Evolutionary conservation across 1,140 invertebrate genomes (phyloP).

Genomic region (Himalopsyche phryganea): DNA sequence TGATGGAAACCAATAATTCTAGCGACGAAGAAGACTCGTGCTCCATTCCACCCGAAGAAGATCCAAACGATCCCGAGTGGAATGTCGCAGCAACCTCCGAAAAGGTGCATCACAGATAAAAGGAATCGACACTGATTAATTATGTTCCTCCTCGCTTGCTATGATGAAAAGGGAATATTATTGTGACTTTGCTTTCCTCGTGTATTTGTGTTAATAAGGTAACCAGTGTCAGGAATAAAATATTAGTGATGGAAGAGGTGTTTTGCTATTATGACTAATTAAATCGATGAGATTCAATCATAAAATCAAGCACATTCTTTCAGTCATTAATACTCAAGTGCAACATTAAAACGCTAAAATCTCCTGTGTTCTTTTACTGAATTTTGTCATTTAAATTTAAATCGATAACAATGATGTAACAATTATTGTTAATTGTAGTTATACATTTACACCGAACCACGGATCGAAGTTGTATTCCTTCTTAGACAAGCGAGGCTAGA

Average conservation of each 20-base stretch:
- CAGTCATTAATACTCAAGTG: no score
- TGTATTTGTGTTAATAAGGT: not conserved
- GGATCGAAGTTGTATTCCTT: no score
- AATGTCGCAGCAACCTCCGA: constrained; percentile 46
- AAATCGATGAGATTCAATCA: constrained; percentile 1
- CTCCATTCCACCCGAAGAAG: constrained; percentile 56
- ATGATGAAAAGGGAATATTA: not conserved
- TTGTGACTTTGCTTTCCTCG: not conserved
- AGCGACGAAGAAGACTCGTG: constrained; percentile 35
- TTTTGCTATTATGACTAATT: not conserved
- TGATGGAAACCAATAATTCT: constrained; percentile 29
- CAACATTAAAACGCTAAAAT: no score
- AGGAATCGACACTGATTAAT: not conserved
- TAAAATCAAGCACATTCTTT: constrained; percentile 4
- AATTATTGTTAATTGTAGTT: no score
- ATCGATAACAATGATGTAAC: no score
- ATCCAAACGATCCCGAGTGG: constrained; percentile 82
- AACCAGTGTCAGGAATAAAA: not conserved
- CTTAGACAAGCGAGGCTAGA: no score
- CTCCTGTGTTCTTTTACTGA: no score
- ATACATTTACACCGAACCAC: no score
- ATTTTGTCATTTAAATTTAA: no score
- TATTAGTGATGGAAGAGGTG: not conserved
- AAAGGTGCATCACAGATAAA: constrained; percentile 18
- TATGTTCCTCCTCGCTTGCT: not conserved